Percentiles rank a stretch among this genome's conserved stretches.
phyloP scores from a whole-genome alignment of 2,888 invertebrate genomes.

The Zaprionus bogoriensis region DNA sequence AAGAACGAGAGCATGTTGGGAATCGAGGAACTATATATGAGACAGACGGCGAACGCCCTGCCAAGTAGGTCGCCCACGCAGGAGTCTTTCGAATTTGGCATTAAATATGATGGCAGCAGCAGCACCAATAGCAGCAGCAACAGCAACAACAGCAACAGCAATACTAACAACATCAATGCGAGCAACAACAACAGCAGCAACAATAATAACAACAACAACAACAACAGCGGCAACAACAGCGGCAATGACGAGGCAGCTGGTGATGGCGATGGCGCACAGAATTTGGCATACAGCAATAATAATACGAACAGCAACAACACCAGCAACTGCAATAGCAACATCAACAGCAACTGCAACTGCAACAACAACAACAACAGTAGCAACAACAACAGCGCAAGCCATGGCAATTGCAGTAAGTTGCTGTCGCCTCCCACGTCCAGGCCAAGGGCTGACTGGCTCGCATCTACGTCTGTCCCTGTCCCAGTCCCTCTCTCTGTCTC shows the following conservation, averaged over 20 bases:
- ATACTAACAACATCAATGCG: conserved; percentile 5
- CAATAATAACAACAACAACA: neutral
- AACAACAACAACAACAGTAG: conserved; percentile 34
- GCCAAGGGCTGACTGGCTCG: too few species aligned
- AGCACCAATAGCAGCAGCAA: conserved; percentile 15
- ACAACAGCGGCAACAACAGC: conserved; percentile 11
- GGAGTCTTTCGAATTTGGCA: conserved; percentile 64
- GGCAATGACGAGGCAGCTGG: conserved; percentile 55
- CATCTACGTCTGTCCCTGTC: too few species aligned
- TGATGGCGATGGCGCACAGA: conserved; percentile 51
- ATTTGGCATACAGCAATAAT: conserved; percentile 59
- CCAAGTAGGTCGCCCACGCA: conserved; percentile 61
- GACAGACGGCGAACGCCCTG: conserved; percentile 47
- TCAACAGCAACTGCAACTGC: conserved; percentile 35
- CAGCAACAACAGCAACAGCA: conserved; percentile 14
- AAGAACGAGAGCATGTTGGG: conserved; percentile 57
- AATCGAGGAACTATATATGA: conserved; percentile 58
- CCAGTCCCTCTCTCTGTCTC: neutral
- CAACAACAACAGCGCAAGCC: conserved; percentile 36
- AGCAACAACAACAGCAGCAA: conserved; percentile 8
- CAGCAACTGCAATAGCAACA: conserved; percentile 23
- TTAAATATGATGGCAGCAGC: conserved; percentile 36
- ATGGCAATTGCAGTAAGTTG: conserved; percentile 71
- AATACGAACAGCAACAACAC: conserved; percentile 28
- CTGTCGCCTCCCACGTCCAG: too few species aligned